Evolutionary conservation across 2,888 invertebrate genomes (phyloP).

Genomic region (Thalpophila matura): DNA sequence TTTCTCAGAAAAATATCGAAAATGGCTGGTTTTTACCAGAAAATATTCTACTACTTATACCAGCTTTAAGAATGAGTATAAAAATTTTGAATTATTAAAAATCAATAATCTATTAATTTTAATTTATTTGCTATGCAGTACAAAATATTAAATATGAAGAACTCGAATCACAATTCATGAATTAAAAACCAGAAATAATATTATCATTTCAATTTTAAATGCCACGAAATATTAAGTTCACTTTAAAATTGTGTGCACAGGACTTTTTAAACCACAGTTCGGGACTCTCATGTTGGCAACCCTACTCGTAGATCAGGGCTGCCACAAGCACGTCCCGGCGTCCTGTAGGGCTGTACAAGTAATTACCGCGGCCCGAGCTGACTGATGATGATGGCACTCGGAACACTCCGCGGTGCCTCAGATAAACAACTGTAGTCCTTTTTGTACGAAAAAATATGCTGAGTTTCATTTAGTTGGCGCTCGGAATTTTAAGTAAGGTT

Average conservation of each 20-base stretch:
- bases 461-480: slow-evolving; percentile 54
- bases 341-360: slow-evolving; percentile 62
- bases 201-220: slow-evolving; percentile 27
- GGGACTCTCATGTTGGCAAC: slow-evolving; percentile 27
- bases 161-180: no score
- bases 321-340: slow-evolving; percentile 57
- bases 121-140: no score
- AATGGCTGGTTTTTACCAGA: slow-evolving; percentile 1
- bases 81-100: no score
- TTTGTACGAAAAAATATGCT: slow-evolving; percentile 49
- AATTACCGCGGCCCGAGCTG: slow-evolving; percentile 58
- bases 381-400: slow-evolving; percentile 64
- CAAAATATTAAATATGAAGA: no score
- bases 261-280: slow-evolving; percentile 18
- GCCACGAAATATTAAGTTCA: slow-evolving; percentile 14
- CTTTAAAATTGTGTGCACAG: slow-evolving; percentile 8
- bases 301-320: slow-evolving; percentile 55
- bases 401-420: slow-evolving; percentile 47
- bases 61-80: no score
- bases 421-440: slow-evolving; percentile 58
- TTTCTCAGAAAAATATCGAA: slow-evolving; percentile 11
- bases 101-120: no score
- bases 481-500: slow-evolving; percentile 41
- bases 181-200: slow-evolving; percentile 18
- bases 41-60: not conserved